These are phyloP conservation scores for Ceratina australensis DNA, from an alignment of 1,140 invertebrate genomes.

Conservation along the genomic window DNA sequence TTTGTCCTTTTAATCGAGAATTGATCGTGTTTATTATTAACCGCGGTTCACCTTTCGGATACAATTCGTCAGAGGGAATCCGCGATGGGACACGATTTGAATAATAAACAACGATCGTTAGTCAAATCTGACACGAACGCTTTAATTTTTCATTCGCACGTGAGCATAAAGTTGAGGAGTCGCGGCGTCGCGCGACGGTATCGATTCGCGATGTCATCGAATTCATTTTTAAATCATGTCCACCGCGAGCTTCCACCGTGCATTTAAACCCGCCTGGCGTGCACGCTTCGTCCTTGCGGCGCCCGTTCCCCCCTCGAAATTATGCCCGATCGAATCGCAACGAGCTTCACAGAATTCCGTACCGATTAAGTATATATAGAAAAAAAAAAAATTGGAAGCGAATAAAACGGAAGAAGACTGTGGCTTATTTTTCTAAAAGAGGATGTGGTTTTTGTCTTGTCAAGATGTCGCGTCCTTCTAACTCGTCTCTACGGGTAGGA, in stretches of 20 bases:
- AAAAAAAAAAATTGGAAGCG: too few relatives aligned
- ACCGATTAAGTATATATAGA: too few relatives aligned
- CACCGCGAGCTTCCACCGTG: background rate
- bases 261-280: background rate
- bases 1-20: background rate
- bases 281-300: background rate
- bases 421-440: constrained; percentile 38
- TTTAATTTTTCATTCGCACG: constrained; percentile 69
- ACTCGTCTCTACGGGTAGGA: constrained; percentile 39
- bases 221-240: constrained; percentile 46
- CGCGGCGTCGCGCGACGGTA: background rate
- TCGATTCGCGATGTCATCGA: constrained; percentile 52
- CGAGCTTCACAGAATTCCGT: too few relatives aligned
- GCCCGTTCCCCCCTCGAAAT: too few relatives aligned
- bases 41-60: background rate
- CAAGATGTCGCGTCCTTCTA: constrained; percentile 22
- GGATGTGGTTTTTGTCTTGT: constrained; percentile 66
- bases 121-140: constrained; percentile 68
- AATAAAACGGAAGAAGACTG: constrained; percentile 25
- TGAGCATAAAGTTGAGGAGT: constrained; percentile 24
- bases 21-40: constrained; percentile 33
- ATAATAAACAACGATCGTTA: constrained; percentile 71
- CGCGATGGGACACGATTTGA: constrained; percentile 66
- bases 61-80: constrained; percentile 68
- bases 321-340: background rate